Evolutionary conservation across 2,888 invertebrate species (phyloP).

Genomic region (Slavum lentiscoides): DNA sequence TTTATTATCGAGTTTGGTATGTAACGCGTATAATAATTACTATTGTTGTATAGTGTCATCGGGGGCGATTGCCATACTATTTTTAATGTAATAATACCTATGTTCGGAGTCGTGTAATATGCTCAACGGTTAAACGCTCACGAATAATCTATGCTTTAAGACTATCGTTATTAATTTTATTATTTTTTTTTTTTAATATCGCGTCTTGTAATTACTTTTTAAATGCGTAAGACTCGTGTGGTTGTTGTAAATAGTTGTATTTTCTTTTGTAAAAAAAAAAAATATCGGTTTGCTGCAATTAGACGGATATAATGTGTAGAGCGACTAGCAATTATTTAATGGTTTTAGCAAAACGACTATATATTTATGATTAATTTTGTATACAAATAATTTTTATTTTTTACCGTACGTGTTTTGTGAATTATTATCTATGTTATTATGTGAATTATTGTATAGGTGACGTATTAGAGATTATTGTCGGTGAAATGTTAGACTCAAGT

Average conservation of each 20-base stretch:
- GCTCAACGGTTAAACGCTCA: constrained; percentile 22
- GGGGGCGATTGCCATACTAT: background rate
- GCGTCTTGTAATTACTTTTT: background rate
- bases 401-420: background rate
- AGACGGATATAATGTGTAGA: background rate
- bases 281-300: background rate
- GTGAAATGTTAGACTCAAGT: background rate
- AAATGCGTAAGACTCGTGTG: background rate
- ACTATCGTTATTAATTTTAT: background rate
- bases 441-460: constrained; percentile 3
- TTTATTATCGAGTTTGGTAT: background rate
- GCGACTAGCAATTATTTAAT: background rate
- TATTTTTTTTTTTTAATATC: background rate
- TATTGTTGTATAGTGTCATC: background rate
- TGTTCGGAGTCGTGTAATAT: background rate
- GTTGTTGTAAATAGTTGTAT: constrained; percentile 17
- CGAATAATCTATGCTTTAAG: background rate
- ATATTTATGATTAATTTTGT: constrained; percentile 14
- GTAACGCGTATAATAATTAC: background rate
- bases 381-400: constrained; percentile 26
- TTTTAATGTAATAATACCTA: background rate
- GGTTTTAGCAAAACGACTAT: background rate
- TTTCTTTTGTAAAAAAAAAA: background rate
- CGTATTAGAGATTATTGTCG: constrained; percentile 17
- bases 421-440: constrained; percentile 2